Conservation (phyloP, 2,888 invertebrate genomes). For the Megamerina dolium region DNA sequence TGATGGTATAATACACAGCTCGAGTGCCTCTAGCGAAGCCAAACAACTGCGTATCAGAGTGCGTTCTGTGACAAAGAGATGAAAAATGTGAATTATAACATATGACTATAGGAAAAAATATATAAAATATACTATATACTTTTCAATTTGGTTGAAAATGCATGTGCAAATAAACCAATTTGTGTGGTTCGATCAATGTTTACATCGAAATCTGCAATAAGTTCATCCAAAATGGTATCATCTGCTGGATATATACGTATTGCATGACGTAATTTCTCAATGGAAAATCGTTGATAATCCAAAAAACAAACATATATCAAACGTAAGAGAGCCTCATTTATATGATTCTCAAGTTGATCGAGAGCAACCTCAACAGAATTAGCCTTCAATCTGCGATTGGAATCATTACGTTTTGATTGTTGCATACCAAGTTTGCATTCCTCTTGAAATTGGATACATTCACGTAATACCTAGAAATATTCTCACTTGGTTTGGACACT, state of each 20-base stretch:
- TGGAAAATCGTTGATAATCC: conserved; percentile 38
- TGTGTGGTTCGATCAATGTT: conserved; percentile 45
- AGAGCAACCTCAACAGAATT: conserved; percentile 40
- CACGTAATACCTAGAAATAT: conserved; percentile 33
- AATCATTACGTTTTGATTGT: conserved; percentile 19
- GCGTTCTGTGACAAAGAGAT: conserved; percentile 28
- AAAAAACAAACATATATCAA: conserved; percentile 39
- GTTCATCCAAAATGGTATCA: conserved; percentile 33
- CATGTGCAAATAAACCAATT: conserved; percentile 45
- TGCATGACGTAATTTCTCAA: conserved; percentile 35
- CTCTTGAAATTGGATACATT: conserved; percentile 39
- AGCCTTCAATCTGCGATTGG: conserved; percentile 39
- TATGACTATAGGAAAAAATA: background rate
- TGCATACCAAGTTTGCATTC: conserved; percentile 29
- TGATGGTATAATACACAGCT: conserved; percentile 43
- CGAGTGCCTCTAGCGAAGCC: conserved; percentile 46
- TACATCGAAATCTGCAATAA: conserved; percentile 46
- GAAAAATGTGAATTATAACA: background rate
- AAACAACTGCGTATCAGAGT: conserved; percentile 41
- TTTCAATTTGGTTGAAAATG: conserved; percentile 37
- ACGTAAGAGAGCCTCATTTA: conserved; percentile 43
- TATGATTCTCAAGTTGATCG: conserved; percentile 40
- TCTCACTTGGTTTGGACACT: background rate
- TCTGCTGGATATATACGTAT: conserved; percentile 24
- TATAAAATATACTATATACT: conserved; percentile 22